These are phyloP conservation scores for Xyrichtys novacula DNA, from an alignment of 2,797 vertebrate genomes.

Conservation along the genomic window DNA sequence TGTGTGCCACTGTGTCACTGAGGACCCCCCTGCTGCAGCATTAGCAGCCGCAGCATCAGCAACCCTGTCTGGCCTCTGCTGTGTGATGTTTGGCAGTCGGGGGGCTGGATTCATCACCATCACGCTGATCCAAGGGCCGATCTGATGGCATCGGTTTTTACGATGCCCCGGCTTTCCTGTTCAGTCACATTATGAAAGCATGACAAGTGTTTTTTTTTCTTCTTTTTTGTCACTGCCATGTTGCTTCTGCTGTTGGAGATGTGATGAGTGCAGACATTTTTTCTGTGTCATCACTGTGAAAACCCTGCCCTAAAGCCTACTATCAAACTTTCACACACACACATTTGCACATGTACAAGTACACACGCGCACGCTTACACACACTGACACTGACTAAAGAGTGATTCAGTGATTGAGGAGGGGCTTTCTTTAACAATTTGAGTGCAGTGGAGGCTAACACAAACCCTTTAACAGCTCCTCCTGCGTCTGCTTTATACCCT, in stretches of 20 bases:
- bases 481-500: constrained; percentile 43
- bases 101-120: constrained; percentile 39
- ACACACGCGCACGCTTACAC: constrained; percentile 19
- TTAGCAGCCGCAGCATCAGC: constrained; percentile 14
- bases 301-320: constrained; percentile 56
- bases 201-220: neutral
- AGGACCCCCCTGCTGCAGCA: neutral
- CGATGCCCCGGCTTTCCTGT: constrained; percentile 23
- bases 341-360: neutral
- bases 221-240: constrained; percentile 25
- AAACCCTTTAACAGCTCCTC: constrained; percentile 46
- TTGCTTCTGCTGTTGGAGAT: constrained; percentile 51
- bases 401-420: constrained; percentile 69
- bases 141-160: constrained; percentile 42
- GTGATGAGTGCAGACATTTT: constrained; percentile 56
- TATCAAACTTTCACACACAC: constrained; percentile 52
- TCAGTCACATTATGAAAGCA: constrained; percentile 31
- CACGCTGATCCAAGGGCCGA: constrained; percentile 32
- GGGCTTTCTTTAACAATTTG: constrained; percentile 65
- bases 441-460: constrained; percentile 65
- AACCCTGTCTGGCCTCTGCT: constrained; percentile 32
- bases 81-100: constrained; percentile 35
- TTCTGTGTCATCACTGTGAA: constrained; percentile 73
- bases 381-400: constrained; percentile 49
- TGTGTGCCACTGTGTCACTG: constrained; percentile 69